Conservation (phyloP, 2,113 vertebrate genomes). For the Coryphaenoides rupestris region DNA sequence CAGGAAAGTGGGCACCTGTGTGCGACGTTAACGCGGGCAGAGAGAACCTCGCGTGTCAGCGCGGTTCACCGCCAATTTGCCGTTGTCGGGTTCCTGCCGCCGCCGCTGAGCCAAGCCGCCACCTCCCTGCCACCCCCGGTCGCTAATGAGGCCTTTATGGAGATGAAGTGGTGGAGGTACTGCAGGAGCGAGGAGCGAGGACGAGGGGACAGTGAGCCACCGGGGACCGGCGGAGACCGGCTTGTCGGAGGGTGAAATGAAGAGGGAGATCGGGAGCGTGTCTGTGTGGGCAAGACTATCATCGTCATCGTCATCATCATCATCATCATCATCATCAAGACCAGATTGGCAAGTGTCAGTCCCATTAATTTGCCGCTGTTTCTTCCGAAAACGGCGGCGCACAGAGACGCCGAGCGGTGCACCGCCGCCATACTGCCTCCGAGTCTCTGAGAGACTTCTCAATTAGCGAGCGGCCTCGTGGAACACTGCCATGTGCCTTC, state of each 20-base stretch:
- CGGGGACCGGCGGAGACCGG: slow-evolving; percentile 40
- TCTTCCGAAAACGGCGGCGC: no score
- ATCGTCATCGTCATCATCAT: no score
- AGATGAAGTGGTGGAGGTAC: slow-evolving; percentile 72
- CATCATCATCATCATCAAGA: no score
- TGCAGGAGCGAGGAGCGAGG: slow-evolving; percentile 74
- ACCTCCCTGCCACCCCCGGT: slow-evolving; percentile 67
- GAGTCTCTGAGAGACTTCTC: slow-evolving; percentile 82
- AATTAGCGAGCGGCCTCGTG: slow-evolving; percentile 85
- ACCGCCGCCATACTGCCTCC: slow-evolving; percentile 38
- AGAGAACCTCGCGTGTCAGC: slow-evolving; percentile 26
- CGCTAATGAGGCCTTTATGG: slow-evolving; percentile 78
- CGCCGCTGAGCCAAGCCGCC: slow-evolving; percentile 38
- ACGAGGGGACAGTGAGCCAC: slow-evolving; percentile 35
- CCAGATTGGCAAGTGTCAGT: slow-evolving; percentile 81
- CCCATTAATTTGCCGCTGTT: no score
- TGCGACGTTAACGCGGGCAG: no score
- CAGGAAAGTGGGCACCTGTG: no score
- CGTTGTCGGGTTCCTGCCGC: slow-evolving; percentile 22
- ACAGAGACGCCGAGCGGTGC: no score
- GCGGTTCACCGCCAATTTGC: slow-evolving; percentile 55
- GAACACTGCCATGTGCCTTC: slow-evolving; percentile 77
- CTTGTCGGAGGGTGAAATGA: slow-evolving; percentile 35
- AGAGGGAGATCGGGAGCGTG: slow-evolving; percentile 67
- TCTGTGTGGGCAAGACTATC: slow-evolving; percentile 75